Evolutionary conservation across 2,113 vertebrate species (phyloP), one percentile per base, ranked within the genome.

Genomic region (Malurus elegans): DNA sequence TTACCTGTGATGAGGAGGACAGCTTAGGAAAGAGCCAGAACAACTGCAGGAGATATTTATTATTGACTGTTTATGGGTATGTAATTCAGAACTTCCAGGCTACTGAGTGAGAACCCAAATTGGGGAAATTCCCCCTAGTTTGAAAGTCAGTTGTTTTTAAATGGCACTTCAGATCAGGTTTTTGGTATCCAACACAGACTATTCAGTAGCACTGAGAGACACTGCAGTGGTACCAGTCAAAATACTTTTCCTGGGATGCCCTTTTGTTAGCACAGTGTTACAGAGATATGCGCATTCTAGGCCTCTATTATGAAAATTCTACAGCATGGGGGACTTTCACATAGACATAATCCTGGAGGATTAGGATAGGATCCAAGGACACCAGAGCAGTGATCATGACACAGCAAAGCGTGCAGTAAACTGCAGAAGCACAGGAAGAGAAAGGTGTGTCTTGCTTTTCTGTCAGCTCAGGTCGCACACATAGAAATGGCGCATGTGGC

Each of bases 291-390:
- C 1, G 0, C 48, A 81, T 91, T 89, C 84, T 69, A 75, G 86
- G 53, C 45, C 69, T 38, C 84, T 94, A 82, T 94, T 95, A 95
- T 94, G 81, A 95, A 95, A 96, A 95, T 79, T 61, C 89, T 85
- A 95, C 58, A 71, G 53, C 71, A 91, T 29, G 38, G 78, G 28
- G 72, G 38, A 90, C 84, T 91, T 88, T 91, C 16, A 4, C 86
- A 87, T 85, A 95, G 91, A 87, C 89, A 75, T 95, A 97, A 96
- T 94, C 93, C 89, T 57, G 48, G 76, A 86, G 91, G 93, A 95
- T 95, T 92, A 95, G 89, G 91, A 81, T 85, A 91, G 91, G 70
- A 93, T 95, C 89, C 80, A 91, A 96, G 95, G 86, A 95, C 87
- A 95, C 86, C 79, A 78, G 40, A 48, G 65, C 91, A 95, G 72